Percentiles rank a stretch among this genome's conserved stretches.
Evolutionary conservation across 2,113 vertebrate species (phyloP).

Genomic region (Chunga burmeisteri): DNA sequence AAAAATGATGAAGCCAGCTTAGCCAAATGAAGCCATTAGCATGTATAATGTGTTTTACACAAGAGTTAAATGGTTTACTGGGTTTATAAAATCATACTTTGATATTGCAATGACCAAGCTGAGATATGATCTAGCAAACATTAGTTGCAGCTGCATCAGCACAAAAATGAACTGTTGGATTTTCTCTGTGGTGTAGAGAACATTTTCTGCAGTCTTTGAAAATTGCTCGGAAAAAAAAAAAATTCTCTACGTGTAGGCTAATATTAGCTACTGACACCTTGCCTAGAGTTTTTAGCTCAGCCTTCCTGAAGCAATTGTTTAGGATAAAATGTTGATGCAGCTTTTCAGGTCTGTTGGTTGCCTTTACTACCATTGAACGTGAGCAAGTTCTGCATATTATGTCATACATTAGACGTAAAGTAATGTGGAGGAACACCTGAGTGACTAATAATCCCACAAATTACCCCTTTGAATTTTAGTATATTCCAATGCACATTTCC

Average conservation of each 20-base stretch:
- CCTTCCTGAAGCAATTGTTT: constrained; percentile 29
- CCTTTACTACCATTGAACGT: neutral
- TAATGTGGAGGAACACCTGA: neutral
- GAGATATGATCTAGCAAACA: constrained; percentile 28
- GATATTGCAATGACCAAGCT: constrained; percentile 29
- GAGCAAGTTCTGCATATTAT: neutral
- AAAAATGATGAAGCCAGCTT: constrained; percentile 29
- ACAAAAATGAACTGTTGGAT: neutral
- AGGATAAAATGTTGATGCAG: constrained; percentile 33
- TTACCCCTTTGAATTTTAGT: neutral
- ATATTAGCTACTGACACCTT: constrained; percentile 36
- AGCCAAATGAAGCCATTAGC: constrained; percentile 65
- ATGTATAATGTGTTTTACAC: constrained; percentile 60
- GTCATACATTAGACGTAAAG: neutral
- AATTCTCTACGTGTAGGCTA: neutral
- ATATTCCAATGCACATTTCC: neutral
- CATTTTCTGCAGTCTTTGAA: constrained; percentile 8
- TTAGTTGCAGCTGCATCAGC: constrained; percentile 31
- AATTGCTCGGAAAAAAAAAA: constrained; percentile 12
- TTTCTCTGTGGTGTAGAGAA: constrained; percentile 5
- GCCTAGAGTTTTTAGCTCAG: constrained; percentile 26
- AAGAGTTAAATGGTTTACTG: constrained; percentile 54
- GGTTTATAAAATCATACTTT: constrained; percentile 60
- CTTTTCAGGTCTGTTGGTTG: constrained; percentile 31
- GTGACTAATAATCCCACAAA: neutral